These are phyloP conservation scores for Amazona guildingii DNA, from an alignment of 2,113 vertebrate species.

Conservation along the genomic window DNA sequence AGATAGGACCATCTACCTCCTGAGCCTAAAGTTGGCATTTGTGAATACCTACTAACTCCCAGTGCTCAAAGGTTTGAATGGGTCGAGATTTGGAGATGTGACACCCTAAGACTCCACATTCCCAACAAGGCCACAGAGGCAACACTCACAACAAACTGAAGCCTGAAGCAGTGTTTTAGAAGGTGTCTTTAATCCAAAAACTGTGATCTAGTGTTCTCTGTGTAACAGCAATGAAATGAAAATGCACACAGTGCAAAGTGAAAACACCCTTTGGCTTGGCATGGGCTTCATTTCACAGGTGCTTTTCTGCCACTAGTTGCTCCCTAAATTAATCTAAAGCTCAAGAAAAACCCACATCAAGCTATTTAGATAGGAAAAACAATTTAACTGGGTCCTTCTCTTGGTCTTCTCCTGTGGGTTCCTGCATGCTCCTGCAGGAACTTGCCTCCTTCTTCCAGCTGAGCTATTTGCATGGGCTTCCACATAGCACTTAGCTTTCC, in stretches of 20 bases:
- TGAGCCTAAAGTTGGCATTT: fast-evolving
- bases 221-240: not conserved
- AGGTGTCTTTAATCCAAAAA: not conserved
- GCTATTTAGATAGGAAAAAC: not conserved
- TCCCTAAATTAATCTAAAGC: not conserved
- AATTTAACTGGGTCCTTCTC: not conserved
- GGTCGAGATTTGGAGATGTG: not conserved
- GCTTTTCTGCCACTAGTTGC: not conserved
- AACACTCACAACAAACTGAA: not conserved
- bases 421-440: not conserved
- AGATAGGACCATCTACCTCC: not conserved
- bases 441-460: not conserved
- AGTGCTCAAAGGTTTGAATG: too few species aligned
- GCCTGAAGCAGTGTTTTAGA: not conserved
- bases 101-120: not conserved
- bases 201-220: not conserved
- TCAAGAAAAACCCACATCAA: not conserved
- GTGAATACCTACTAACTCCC: not conserved
- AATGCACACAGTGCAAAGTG: not conserved
- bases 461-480: not conserved
- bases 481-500: not conserved
- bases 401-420: not conserved
- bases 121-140: not conserved
- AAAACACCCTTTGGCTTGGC: not conserved
- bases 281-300: not conserved